Evolutionary conservation across 2,888 invertebrate genomes (phyloP), one percentile per base, ranked within the genome.

Genomic region (Pandemis heparana): DNA sequence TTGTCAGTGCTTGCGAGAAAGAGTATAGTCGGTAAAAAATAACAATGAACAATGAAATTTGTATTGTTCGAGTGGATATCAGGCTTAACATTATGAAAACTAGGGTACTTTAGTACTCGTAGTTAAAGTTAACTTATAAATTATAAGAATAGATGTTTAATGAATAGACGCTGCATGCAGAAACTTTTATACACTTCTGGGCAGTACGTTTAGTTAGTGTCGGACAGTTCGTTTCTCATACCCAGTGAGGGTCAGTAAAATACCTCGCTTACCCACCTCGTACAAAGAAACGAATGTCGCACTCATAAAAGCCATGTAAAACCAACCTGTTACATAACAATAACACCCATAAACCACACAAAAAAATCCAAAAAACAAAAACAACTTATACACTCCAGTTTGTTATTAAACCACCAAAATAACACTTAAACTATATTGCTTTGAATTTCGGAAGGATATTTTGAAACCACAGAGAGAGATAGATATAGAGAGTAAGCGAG

Each of bases 281-380:
- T 16, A 43, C 62, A 62, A 61, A 18, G 43, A 56, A 70, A 67
- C 70, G 71, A 77, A 75, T 64, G 73, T 72, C 16, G 63, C 69
- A 64, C 53, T 60, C 56, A 43, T 51, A 64, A 53, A 65, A 41
- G 41, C 61, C 56, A 65, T 74, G 41, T 68, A 71, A 76, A 72
- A 81, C 82, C 74, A 75, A 82, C 82, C 83, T 77, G 81, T 83
- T 83, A 83, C 79, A 81, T 83, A 83, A 83, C 77, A 78, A 75
- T 75, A 76, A 79, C 76, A 70, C 48, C 65, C 64, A 32, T 18
- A 64, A 38, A 61, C 10, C 14, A 48, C 51, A 65, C 53, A 41
- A 43, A 63, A 62, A 67, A 62, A 67, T 56, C 43, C 39, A 16
- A 62, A 62, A 48, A 39, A 72, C 23, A 61, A 53, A 56, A 72